Conservation (phyloP, 2,888 invertebrate species). For the Odiellus spinosus region DNA sequence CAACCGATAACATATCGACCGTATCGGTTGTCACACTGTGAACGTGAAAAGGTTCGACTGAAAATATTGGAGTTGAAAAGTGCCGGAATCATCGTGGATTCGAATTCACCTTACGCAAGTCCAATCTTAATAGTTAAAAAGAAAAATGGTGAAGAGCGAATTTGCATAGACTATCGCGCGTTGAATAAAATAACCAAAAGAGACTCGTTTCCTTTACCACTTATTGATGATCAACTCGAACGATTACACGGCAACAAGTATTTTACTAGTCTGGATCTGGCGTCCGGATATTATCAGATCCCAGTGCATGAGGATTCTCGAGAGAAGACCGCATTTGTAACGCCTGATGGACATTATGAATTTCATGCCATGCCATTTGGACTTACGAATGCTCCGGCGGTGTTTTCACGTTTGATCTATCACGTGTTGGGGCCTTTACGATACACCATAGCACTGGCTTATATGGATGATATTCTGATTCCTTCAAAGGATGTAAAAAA, state of each 20-base stretch:
- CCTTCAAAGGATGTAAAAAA: background rate
- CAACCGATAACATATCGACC: too few relatives aligned
- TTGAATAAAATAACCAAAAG: slow-evolving; percentile 3
- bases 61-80: background rate
- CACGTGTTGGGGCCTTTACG: background rate
- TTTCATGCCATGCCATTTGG: slow-evolving; percentile 1
- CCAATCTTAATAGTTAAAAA: slow-evolving; percentile 5
- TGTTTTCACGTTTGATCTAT: slow-evolving; percentile 1
- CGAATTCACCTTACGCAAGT: background rate
- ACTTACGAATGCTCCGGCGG: background rate
- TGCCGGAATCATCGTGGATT: background rate
- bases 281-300: slow-evolving; percentile 2
- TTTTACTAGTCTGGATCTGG: slow-evolving; percentile 6
- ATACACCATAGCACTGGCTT: too few relatives aligned
- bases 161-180: slow-evolving; percentile 1
- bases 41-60: too few relatives aligned
- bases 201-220: slow-evolving; percentile 3
- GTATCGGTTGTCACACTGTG: too few relatives aligned
- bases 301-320: background rate
- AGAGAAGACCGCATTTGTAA: slow-evolving; percentile 3
- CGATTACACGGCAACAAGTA: background rate
- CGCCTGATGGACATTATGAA: background rate
- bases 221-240: slow-evolving; percentile 1
- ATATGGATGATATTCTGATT: background rate
- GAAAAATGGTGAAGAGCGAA: background rate